Evolutionary conservation across 2,113 vertebrate species (phyloP).

Genomic region (Camelus bactrianus): DNA sequence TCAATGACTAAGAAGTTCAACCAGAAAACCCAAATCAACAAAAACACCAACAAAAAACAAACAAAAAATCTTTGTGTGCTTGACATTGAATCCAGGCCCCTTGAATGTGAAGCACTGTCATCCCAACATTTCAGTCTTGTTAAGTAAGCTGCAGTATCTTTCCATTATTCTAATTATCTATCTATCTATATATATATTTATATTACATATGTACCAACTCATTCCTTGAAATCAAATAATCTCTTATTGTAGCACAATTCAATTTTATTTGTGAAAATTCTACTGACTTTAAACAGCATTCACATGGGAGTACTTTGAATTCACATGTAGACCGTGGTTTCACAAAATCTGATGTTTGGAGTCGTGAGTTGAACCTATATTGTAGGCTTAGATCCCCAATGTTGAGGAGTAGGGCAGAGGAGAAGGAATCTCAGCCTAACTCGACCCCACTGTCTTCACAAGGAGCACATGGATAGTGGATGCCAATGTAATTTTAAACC

Average conservation of each 20-base stretch:
- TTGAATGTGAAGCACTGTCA: neutral
- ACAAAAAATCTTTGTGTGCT: neutral
- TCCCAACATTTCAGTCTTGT: neutral
- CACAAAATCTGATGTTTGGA: neutral
- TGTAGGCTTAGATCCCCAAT: neutral
- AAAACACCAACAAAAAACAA: neutral
- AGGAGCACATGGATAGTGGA: neutral
- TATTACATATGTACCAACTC: neutral
- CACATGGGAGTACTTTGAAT: neutral
- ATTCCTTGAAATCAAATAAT: neutral
- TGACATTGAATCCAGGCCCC: neutral
- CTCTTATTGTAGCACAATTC: neutral
- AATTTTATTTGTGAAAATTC: neutral
- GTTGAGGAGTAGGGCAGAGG: neutral
- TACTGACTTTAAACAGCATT: neutral
- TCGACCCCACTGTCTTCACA: neutral
- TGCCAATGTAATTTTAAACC: neutral
- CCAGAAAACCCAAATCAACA: neutral
- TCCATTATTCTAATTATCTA: neutral
- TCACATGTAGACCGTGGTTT: neutral
- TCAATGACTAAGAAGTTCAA: neutral
- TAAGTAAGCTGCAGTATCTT: neutral
- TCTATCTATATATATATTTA: neutral
- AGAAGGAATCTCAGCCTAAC: neutral
- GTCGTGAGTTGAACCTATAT: rapidly evolving